phyloP scores from a whole-genome alignment of 2,888 invertebrate species.

The Calameuta filiformis region DNA sequence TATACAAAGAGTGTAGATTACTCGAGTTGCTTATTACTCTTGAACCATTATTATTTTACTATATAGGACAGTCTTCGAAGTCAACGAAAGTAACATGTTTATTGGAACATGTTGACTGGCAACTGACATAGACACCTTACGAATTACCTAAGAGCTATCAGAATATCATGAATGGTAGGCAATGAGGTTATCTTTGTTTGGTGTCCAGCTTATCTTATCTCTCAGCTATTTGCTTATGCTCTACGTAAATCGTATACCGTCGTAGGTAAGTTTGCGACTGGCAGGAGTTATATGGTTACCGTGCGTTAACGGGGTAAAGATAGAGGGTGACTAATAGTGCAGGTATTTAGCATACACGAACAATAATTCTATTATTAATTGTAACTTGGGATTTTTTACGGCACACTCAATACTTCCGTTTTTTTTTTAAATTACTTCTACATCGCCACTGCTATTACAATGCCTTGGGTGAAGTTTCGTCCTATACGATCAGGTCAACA shows the following conservation, averaged over 20 bases:
- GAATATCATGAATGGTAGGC: constrained; percentile 27
- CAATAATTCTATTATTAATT: background rate
- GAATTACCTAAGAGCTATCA: constrained; percentile 8
- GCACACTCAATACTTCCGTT: background rate
- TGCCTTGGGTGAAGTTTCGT: background rate
- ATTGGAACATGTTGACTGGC: background rate
- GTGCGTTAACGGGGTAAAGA: background rate
- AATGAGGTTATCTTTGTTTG: constrained; percentile 34
- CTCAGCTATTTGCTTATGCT: constrained; percentile 31
- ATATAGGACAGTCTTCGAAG: background rate
- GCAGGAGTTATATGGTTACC: background rate
- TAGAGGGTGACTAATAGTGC: background rate
- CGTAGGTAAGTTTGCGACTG: constrained; percentile 17
- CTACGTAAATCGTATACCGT: constrained; percentile 18
- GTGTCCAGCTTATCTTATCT: constrained; percentile 42
- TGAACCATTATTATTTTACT: background rate
- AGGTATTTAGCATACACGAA: background rate
- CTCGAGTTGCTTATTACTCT: background rate
- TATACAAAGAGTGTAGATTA: background rate
- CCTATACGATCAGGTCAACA: constrained; percentile 4
- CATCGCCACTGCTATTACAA: background rate
- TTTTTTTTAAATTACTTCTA: background rate
- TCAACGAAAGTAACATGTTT: background rate
- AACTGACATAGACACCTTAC: background rate
- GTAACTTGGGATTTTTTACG: background rate